These are phyloP conservation scores for Hyposmocoma kahamanoa DNA, from an alignment of 1,140 invertebrate genomes.

Conservation along the genomic window DNA sequence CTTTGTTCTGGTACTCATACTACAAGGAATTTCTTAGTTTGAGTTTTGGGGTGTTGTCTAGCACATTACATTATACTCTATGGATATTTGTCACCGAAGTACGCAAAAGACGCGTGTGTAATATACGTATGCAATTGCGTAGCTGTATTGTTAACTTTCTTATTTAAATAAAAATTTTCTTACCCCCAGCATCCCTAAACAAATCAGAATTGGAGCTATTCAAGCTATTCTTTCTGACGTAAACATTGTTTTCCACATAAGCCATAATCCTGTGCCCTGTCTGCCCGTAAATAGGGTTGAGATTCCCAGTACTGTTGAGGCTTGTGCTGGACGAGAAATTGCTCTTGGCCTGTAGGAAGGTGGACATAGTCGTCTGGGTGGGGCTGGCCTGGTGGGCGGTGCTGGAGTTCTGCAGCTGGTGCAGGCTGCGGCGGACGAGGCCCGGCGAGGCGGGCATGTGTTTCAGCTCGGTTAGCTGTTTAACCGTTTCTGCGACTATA, in stretches of 20 bases:
- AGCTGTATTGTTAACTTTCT: neutral
- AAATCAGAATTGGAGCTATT: slow-evolving; percentile 52
- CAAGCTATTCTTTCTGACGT: slow-evolving; percentile 54
- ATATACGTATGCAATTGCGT: too few species aligned
- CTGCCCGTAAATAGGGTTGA: slow-evolving; percentile 70
- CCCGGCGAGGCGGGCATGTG: slow-evolving; percentile 91
- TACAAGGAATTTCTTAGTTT: too few species aligned
- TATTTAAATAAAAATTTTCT: neutral
- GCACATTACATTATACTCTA: too few species aligned
- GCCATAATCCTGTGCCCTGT: slow-evolving; percentile 60
- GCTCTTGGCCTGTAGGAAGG: slow-evolving; percentile 72
- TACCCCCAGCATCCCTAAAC: slow-evolving; percentile 23
- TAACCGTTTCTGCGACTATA: slow-evolving; percentile 88
- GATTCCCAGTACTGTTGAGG: slow-evolving; percentile 47
- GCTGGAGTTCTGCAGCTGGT: slow-evolving; percentile 31
- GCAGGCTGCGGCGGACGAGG: slow-evolving; percentile 76
- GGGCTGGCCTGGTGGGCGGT: slow-evolving; percentile 15
- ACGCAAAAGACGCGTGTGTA: too few species aligned
- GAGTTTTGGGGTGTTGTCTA: too few species aligned
- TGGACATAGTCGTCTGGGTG: slow-evolving; percentile 54
- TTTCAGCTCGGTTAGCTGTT: slow-evolving; percentile 87
- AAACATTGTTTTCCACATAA: slow-evolving; percentile 55
- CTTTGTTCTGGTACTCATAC: too few species aligned
- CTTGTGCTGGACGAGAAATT: slow-evolving; percentile 50
- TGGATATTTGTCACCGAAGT: too few species aligned